Percentiles rank a stretch among this genome's conserved stretches.
Evolutionary conservation across 1,140 invertebrate genomes (phyloP).

Genomic region (Aphelenchoides besseyi): DNA sequence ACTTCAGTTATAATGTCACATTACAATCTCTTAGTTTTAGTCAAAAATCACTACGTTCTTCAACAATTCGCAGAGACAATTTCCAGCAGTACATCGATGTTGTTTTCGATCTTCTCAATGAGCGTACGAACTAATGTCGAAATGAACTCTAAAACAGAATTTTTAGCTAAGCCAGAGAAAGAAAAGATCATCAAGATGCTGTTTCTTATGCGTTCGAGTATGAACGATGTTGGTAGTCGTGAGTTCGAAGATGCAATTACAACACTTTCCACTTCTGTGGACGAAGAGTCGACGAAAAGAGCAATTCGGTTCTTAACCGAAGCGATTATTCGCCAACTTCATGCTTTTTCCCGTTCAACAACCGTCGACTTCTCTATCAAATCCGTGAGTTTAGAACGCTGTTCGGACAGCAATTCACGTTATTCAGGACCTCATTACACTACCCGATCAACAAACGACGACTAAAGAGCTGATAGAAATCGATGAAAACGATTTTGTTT

Average conservation of each 20-base stretch:
- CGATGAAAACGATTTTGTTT: neutral
- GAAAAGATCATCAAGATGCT: neutral
- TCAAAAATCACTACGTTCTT: too few species aligned
- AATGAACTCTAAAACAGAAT: too few species aligned
- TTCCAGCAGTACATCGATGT: too few species aligned
- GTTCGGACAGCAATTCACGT: neutral
- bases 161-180: neutral
- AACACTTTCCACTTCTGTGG: too few species aligned
- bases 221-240: too few species aligned
- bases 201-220: neutral
- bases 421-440: neutral
- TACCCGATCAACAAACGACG: neutral
- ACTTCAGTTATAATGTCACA: too few species aligned
- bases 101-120: too few species aligned
- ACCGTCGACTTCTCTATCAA: neutral
- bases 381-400: neutral
- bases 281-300: too few species aligned
- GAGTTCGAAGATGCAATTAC: too few species aligned
- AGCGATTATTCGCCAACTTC: neutral
- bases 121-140: too few species aligned
- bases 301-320: neutral
- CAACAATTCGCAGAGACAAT: too few species aligned
- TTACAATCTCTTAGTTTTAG: too few species aligned
- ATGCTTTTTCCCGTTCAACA: constrained; percentile 13
- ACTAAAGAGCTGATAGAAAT: constrained; percentile 1